Conservation (phyloP, 2,113 vertebrate genomes). For the Chaetura pelagica region DNA sequence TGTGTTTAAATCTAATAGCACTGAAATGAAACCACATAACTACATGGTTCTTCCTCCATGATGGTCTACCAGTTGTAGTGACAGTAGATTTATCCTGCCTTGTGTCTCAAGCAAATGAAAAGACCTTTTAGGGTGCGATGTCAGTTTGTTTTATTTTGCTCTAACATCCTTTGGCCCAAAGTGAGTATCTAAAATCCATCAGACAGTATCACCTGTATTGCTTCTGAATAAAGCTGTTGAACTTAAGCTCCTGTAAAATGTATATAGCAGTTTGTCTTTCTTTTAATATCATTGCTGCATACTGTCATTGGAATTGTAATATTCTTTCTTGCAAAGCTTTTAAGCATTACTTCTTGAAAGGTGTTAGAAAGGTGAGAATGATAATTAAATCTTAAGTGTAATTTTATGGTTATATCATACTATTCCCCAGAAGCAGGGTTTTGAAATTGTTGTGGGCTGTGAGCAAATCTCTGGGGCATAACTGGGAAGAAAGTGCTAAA, state of each 20-base stretch:
- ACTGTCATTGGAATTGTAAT: slow-evolving; percentile 70
- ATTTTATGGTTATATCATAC: slow-evolving; percentile 84
- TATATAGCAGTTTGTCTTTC: slow-evolving; percentile 67
- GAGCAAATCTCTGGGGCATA: slow-evolving; percentile 78
- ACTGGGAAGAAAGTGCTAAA: slow-evolving; percentile 84
- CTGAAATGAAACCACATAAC: neutral
- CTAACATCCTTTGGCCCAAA: slow-evolving; percentile 23
- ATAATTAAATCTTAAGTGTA: slow-evolving; percentile 89
- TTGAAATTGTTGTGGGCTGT: slow-evolving; percentile 79
- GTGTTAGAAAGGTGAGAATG: slow-evolving; percentile 83
- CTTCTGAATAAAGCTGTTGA: slow-evolving; percentile 68
- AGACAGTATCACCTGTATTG: slow-evolving; percentile 58
- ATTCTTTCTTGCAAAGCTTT: slow-evolving; percentile 72
- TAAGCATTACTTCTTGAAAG: slow-evolving; percentile 83
- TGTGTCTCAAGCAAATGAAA: neutral
- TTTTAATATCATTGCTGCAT: slow-evolving; percentile 67
- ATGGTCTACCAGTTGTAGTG: neutral
- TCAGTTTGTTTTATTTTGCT: slow-evolving; percentile 62
- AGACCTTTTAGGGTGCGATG: neutral
- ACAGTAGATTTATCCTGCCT: neutral
- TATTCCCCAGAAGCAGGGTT: slow-evolving; percentile 80
- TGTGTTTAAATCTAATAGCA: neutral
- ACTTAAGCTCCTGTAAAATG: slow-evolving; percentile 54
- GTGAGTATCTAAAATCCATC: slow-evolving; percentile 68
- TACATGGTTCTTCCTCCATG: neutral